These are phyloP conservation scores for Sphaeridia pumilis DNA, from an alignment of 2,888 invertebrate genomes.

Conservation along the genomic window DNA sequence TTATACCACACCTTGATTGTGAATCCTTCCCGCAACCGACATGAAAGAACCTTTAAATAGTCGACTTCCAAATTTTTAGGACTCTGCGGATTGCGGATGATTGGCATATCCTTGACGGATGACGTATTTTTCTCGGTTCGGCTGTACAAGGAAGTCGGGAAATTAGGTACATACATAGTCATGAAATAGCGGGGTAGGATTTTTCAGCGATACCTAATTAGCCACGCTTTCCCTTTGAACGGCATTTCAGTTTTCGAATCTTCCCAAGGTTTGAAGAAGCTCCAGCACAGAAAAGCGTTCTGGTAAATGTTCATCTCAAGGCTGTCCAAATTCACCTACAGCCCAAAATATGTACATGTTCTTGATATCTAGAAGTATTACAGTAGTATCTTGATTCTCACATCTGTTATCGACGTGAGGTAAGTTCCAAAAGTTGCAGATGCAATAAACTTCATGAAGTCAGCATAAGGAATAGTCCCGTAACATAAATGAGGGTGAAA, in stretches of 20 bases:
- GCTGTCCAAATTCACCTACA: constrained; percentile 26
- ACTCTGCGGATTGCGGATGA: constrained; percentile 54
- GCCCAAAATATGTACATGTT: no score
- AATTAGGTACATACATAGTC: no score
- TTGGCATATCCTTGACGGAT: constrained; percentile 47
- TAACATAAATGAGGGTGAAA: constrained; percentile 56
- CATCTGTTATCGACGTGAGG: constrained; percentile 47
- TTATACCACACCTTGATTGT: constrained; percentile 51
- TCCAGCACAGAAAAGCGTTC: constrained; percentile 50
- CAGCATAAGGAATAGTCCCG: constrained; percentile 58
- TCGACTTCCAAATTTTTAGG: constrained; percentile 48
- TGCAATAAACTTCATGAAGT: constrained; percentile 61
- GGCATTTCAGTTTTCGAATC: constrained; percentile 37
- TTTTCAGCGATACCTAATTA: no score
- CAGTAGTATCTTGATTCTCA: no score
- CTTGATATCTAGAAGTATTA: no score
- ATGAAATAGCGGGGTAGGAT: no score
- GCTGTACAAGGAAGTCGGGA: constrained; percentile 24
- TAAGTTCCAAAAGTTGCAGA: constrained; percentile 62
- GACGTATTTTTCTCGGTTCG: no score
- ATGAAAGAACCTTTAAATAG: constrained; percentile 54
- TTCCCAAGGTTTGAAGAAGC: constrained; percentile 45
- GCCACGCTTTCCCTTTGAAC: no score
- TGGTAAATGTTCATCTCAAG: constrained; percentile 49
- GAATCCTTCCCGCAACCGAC: constrained; percentile 64